Evolutionary conservation across 2,888 invertebrate species (phyloP).

Genomic region (Isotomurus palustris): DNA sequence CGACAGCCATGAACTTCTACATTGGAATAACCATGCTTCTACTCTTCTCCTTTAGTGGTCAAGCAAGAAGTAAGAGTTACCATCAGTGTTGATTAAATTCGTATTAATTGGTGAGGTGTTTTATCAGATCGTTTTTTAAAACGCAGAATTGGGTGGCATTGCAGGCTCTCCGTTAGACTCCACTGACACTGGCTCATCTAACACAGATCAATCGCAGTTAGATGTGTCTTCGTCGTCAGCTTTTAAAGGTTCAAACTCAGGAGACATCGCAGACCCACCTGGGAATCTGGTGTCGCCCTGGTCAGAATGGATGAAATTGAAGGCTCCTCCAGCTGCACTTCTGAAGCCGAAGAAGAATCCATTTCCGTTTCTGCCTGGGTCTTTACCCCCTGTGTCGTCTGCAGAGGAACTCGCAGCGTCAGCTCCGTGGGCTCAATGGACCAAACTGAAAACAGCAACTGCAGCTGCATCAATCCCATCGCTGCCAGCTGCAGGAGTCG

Average conservation of each 20-base stretch:
- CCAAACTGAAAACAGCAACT: conserved; percentile 12
- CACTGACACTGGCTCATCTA: too few species aligned
- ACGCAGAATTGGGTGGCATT: conserved; percentile 7
- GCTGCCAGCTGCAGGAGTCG: not conserved
- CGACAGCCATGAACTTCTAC: too few species aligned
- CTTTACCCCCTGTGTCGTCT: not conserved
- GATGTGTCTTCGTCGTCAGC: not conserved
- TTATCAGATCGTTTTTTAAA: too few species aligned
- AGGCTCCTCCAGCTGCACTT: conserved; percentile 16
- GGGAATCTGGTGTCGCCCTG: conserved; percentile 16
- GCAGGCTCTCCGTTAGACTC: not conserved
- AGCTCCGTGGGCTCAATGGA: conserved; percentile 23
- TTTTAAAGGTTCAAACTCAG: not conserved
- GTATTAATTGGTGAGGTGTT: too few species aligned
- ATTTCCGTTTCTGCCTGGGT: not conserved
- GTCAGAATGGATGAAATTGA: conserved; percentile 28
- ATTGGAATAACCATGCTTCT: too few species aligned
- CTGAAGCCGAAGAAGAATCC: conserved; percentile 14
- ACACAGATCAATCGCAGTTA: not conserved
- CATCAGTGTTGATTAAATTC: too few species aligned
- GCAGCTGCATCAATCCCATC: conserved; percentile 1
- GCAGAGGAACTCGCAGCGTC: not conserved
- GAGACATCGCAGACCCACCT: not conserved
- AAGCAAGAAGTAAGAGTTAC: too few species aligned
- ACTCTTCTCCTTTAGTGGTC: too few species aligned